Base-by-base conservation (phyloP, 1,140 invertebrate species). In the Drosophila nannoptera region DNA sequence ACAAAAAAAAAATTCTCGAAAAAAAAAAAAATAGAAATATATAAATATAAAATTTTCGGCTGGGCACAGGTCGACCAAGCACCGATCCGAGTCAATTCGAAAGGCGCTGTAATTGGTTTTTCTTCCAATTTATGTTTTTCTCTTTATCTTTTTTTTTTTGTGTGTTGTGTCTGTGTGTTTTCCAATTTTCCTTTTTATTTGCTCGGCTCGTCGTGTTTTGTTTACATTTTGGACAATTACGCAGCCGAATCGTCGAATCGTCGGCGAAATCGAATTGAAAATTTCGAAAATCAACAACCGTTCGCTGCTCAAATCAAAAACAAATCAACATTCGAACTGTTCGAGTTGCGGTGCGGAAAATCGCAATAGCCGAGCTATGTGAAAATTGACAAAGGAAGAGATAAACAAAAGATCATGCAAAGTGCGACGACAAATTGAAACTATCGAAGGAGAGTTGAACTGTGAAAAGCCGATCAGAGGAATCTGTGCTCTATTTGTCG, bases 181-280 rank as follows among this genome's bases (percentile, higher is more conserved):
- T 22, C 22, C 22, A 22, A 2, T 22, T 22, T 22, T 22, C 1
- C 22, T 22, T 36, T 16, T 48, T 43, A 50, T 12, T 69, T 55
- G 7, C 12, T 52, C 32, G n/a, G 16, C 16, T 12, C 16, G 45
- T 63, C 45, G 46, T 46, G 55, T 52, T 65, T 64, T 80, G 77
- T 80, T 81, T 81, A 80, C 73, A 81, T 80, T 77, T 72, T 77
- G 77, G 77, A 81, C 77, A 80, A 81, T 80, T 80, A 80, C 77
- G 77, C 77, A 80, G 77, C 69, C 70, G 40, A 72, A 80, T 72
- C 40, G 72, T 70, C 70, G 40, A 72, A 80, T 72, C 40, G 72
- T 70, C 61, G 61, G 46, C 35, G 62, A 54, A 59, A 58, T 46
- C 40, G 42, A 59, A 46, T 64, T 64, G 40, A 46, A 64, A 52